Base-by-base conservation (phyloP, 1,140 invertebrate species). In the Amyelois transitella region DNA sequence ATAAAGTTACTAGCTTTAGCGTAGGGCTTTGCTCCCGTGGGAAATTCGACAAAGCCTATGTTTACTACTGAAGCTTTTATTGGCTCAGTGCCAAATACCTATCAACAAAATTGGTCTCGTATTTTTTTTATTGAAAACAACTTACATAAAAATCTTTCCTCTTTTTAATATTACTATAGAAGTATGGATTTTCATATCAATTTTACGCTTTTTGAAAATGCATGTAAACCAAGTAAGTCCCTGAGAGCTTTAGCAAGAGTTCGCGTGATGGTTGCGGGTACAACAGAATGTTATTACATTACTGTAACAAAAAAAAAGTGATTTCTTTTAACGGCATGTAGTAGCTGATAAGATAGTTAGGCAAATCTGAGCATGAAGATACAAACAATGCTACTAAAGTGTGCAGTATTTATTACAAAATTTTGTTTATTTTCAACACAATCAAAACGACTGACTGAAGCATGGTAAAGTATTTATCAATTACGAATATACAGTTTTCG, bases 371-470 rank as follows among this genome's bases (percentile, higher is more conserved):
- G 66, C 70, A 72, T 72, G 69, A 58, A 47, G 44, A 59, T 59
- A n/a, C n/a, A 53, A 51, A 57, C 60, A 57, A 53, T 60, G 54
- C 43, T 10, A 61, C 56, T 61, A 53, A 60, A 50, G 72, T 71
- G 66, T 73, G 69, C 55, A 48, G 51, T 66, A 51, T 62, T 56
- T 51, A 49, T 38, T 38, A 12, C n/a, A 43, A 51, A 43, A 47
- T 45, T 24, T 49, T 58, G 43, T 24, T 32, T 47, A 14, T 28
- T 51, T 20, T 48, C 20, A 48, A 48, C 45, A 21, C 18, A 48
- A 48, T 22, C 20, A 12, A 4, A 48, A 48, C 50, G 75, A 79
- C 78, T 78, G 78, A 77, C 78, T 72, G 72, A 77, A 77, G 75
- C 78, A 81, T 81, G 66, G 43, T 21, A 48, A 21, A 45, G 43